Base-by-base conservation (phyloP, 92 coral and sea anemone species). In the Zoanthus sociatus region DNA sequence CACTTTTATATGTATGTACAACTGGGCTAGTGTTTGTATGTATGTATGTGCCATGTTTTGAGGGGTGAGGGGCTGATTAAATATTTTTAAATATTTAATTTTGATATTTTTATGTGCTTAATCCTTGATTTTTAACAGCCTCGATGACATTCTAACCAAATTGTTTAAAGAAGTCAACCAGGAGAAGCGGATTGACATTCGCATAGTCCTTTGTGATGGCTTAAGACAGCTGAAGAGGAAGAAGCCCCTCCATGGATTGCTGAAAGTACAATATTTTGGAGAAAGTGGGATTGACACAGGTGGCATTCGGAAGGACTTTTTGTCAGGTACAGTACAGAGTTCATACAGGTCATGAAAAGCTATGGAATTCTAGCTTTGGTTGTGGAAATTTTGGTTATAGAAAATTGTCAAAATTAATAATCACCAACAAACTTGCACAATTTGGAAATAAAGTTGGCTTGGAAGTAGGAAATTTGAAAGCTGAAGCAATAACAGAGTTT, bases 271-370 rank as follows among this genome's bases (percentile, higher is more conserved):
- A 21, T 84, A 71, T 78, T 84, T 84, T 84, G 88, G 88, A 47
- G 88, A 84, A 75, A 67, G 64, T 15, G 88, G 88, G 66, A 84
- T 84, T 67, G 88, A 84, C 68, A 84, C 88, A 53, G 88, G 88
- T 44, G 88, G 88, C 54, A 64, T 30, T 10, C 88, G 33, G 73
- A 84, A 84, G 71, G 79, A 84, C 46, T 84, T 84, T n/a, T 84
- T 73, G 51, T 84, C 79, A 71, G 88, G 88, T 73, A 84, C 66
- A 58, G 66, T 58, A 58, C 66, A 58, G 66, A 58, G n/a, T 58
- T 58, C 66, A 58, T 58, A 58, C 66, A 58, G 66, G 66, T 58
- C 66, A 58, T 58, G 66, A 14, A 58, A 58, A 58, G n/a, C 66
- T 14, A 58, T 58, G 66, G 66, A 67, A 33, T 47, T 83, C 14